Evolutionary conservation across 2,888 invertebrate species (phyloP).

Genomic region (Drosophila kambysellisi): DNA sequence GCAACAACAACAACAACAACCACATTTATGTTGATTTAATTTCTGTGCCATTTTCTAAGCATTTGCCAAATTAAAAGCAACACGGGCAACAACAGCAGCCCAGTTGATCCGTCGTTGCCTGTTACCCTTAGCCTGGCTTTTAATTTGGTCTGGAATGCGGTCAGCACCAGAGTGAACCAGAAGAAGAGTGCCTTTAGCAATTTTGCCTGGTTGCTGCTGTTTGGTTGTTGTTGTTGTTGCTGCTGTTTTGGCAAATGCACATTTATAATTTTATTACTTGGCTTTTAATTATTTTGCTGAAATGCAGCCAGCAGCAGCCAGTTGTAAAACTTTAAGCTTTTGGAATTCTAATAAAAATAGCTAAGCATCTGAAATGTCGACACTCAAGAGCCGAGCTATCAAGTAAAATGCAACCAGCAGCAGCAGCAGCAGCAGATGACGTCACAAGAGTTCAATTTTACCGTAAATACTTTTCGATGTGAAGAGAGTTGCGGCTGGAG

Average conservation of each 20-base stretch:
- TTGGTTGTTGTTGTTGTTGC: neutral
- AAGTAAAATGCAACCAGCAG: slow-evolving; percentile 27
- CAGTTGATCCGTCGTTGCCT: slow-evolving; percentile 19
- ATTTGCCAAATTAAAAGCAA: slow-evolving; percentile 66
- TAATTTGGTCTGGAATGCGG: slow-evolving; percentile 71
- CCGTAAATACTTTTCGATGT: slow-evolving; percentile 68
- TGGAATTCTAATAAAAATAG: slow-evolving; percentile 73
- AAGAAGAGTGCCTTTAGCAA: slow-evolving; percentile 7
- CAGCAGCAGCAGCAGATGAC: slow-evolving; percentile 13
- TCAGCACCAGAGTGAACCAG: slow-evolving; percentile 34
- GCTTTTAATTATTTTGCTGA: slow-evolving; percentile 64
- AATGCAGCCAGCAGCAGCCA: slow-evolving; percentile 16
- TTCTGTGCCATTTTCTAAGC: slow-evolving; percentile 59
- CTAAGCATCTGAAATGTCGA: slow-evolving; percentile 63
- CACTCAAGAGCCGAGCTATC: slow-evolving; percentile 37
- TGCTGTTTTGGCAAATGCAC: slow-evolving; percentile 41
- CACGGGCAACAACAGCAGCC: slow-evolving; percentile 28
- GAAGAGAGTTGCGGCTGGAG: slow-evolving; percentile 4
- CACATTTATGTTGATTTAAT: slow-evolving; percentile 67
- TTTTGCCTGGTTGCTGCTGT: slow-evolving; percentile 15
- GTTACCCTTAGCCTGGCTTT: slow-evolving; percentile 48
- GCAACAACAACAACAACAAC: neutral
- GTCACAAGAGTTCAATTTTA: slow-evolving; percentile 70
- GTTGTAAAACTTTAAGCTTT: slow-evolving; percentile 14
- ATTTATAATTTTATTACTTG: slow-evolving; percentile 65